A percentile compares a stretch with the other conserved stretches of the same genome.
Conservation (phyloP, 2,113 vertebrate species). For the Macquaria australasica region DNA sequence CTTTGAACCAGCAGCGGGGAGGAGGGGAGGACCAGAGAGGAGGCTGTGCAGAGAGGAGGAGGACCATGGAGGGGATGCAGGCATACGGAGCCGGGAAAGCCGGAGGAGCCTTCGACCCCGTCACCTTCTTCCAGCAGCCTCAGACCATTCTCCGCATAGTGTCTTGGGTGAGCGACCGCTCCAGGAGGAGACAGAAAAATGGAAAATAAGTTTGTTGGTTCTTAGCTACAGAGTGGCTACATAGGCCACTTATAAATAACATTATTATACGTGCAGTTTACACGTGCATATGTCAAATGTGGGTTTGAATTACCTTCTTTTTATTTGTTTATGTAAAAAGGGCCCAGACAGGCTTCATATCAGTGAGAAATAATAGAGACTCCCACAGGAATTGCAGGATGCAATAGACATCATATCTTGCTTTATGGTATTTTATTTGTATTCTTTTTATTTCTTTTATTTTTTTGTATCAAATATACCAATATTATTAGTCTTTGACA, state of each 20-base stretch:
- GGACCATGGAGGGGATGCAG: constrained; percentile 90
- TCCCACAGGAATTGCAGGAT: too few relatives aligned
- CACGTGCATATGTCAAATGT: background rate
- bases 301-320: background rate
- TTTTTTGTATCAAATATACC: background rate
- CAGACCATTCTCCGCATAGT: constrained; percentile 92
- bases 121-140: constrained; percentile 93
- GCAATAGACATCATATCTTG: background rate
- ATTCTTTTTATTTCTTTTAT: background rate
- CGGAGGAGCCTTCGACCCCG: constrained; percentile 94
- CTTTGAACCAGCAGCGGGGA: constrained; percentile 53
- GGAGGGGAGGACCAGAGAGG: constrained; percentile 46
- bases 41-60: constrained; percentile 55
- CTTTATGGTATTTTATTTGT: too few relatives aligned
- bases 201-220: background rate
- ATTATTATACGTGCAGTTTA: background rate
- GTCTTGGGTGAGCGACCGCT: constrained; percentile 91
- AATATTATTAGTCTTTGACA: background rate
- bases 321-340: background rate
- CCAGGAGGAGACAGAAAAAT: background rate
- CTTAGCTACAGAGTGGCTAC: background rate
- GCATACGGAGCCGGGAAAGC: constrained; percentile 96
- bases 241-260: too few relatives aligned
- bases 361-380: background rate
- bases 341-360: constrained; percentile 3